phyloP scores from a whole-genome alignment of 64 coral and sea anemone genomes.

The Pocillopora verrucosa region DNA sequence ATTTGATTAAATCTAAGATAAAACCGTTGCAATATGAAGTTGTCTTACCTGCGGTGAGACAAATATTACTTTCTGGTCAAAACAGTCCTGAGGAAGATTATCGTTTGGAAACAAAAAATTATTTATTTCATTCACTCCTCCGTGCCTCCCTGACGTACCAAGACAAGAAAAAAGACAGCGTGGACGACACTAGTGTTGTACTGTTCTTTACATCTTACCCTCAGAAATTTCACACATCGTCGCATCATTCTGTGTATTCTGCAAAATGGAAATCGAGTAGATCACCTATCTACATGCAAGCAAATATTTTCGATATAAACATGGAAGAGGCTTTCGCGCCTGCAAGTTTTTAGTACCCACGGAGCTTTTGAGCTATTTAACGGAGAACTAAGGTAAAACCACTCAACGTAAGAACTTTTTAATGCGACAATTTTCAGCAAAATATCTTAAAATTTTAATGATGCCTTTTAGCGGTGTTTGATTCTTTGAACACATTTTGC shows the following conservation, averaged over 20 bases:
- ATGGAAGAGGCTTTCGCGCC: background rate
- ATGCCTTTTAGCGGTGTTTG: no score
- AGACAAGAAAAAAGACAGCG: background rate
- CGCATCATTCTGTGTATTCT: background rate
- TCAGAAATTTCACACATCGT: background rate
- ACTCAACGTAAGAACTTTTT: background rate
- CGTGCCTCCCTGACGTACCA: background rate
- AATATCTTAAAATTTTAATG: background rate
- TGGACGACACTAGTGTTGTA: background rate
- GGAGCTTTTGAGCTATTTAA: background rate
- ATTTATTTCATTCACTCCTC: background rate
- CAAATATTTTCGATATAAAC: background rate
- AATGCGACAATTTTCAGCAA: background rate
- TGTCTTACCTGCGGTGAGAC: background rate
- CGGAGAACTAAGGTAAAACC: background rate
- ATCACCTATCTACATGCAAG: background rate
- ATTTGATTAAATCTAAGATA: background rate
- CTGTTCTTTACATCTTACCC: no score
- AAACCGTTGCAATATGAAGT: background rate
- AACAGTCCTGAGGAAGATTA: background rate
- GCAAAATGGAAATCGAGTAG: no score
- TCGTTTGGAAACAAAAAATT: background rate
- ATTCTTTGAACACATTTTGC: slow-evolving; percentile 15
- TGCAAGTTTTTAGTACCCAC: background rate
- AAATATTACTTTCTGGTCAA: background rate